A percentile compares a stretch with the other conserved stretches of the same genome.
Conservation (phyloP, 2,888 invertebrate genomes). For the Diadegma fenestrale region DNA sequence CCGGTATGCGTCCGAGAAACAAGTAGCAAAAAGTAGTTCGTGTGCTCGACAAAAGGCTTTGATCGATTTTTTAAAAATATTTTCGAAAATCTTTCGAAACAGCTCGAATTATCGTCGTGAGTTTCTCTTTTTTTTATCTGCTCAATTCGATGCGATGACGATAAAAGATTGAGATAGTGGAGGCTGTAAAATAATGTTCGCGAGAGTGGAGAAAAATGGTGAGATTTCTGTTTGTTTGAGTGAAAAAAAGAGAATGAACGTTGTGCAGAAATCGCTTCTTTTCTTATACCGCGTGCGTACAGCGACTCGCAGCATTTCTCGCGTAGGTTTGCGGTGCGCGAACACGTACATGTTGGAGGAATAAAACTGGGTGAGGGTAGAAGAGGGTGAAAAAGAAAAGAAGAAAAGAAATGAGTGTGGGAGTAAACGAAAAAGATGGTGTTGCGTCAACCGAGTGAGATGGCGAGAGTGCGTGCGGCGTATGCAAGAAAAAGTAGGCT, state of each 20-base stretch:
- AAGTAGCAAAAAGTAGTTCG: background rate
- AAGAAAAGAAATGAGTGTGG: slow-evolving; percentile 44
- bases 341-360: slow-evolving; percentile 1
- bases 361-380: slow-evolving; percentile 25
- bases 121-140: background rate
- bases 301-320: background rate
- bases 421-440: slow-evolving; percentile 33
- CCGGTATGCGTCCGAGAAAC: slow-evolving; percentile 17
- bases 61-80: background rate
- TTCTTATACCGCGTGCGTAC: background rate
- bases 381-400: slow-evolving; percentile 39
- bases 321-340: slow-evolving; percentile 19
- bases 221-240: background rate
- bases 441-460: slow-evolving; percentile 39
- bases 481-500: slow-evolving; percentile 27
- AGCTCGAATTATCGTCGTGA: background rate
- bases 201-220: background rate
- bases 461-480: slow-evolving; percentile 50
- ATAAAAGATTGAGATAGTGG: background rate
- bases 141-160: background rate
- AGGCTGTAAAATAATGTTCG: background rate
- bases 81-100: background rate
- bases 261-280: slow-evolving; percentile 6
- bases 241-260: background rate
- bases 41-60: background rate